Evolutionary conservation across 2,888 invertebrate species (phyloP), one percentile per base, ranked within the genome.

Genomic region (Timema podura): DNA sequence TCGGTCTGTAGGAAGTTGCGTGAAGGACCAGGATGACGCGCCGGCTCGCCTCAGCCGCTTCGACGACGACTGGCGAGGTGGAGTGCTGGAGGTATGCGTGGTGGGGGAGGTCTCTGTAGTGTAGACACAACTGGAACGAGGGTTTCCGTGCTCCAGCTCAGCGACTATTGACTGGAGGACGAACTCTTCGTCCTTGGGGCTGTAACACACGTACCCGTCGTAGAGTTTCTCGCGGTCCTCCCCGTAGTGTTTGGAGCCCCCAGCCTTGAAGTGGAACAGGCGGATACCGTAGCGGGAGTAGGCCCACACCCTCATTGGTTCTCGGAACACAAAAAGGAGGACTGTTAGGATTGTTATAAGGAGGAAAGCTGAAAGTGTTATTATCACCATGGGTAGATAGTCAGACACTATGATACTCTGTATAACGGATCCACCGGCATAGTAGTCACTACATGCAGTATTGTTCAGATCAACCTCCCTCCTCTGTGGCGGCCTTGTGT

Each of bases 201-300:
- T 93, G 82, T 96, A 97, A 78, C 95, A 90, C 13, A 97, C 91
- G 80, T 96, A 96, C 65, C 93, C 95, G 80, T 97, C 96, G 82
- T 94, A 96, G 48, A 93, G 84, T 77, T 93, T 93, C 77, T 94
- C 93, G 73, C 89, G 87, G 77, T 93, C 93, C 80, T 92, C 93
- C 79, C 86, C 89, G 66, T 74, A 76, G 69, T 76, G 76, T 67
- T 76, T 78, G 13, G 86, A 84, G 3, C 88, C 85, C 69, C 89
- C 89, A 9, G 91, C 87, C 67, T 88, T 88, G 70, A 75, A 76
- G 74, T 87, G 86, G 80, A 92, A 92, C 74, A 95, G 86, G 75
- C 94, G 85, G 57, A 94, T 88, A 1, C 94, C 95, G 82, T 93
- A 95, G 76, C 91, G 90, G 69, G 93, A 91, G 79, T 92, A 94